These are phyloP conservation scores for Thripadectes ignobilis DNA, from an alignment of 2,797 vertebrate species.

Conservation along the genomic window DNA sequence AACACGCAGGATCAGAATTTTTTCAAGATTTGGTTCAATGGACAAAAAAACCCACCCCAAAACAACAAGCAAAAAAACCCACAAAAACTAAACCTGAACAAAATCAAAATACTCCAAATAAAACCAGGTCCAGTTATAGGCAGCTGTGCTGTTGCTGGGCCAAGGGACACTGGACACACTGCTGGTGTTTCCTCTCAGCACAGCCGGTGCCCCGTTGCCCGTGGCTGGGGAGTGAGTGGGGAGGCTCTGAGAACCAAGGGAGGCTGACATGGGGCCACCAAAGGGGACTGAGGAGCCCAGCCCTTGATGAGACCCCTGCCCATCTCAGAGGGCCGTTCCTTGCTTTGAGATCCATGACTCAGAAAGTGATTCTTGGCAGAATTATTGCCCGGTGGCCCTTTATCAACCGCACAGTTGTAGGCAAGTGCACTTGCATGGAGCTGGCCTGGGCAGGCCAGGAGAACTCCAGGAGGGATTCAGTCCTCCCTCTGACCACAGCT, in stretches of 20 bases:
- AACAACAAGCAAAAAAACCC: background rate
- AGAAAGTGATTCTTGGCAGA: background rate
- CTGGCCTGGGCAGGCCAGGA: background rate
- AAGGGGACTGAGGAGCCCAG: background rate
- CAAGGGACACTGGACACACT: background rate
- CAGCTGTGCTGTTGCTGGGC: background rate
- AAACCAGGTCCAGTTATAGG: background rate
- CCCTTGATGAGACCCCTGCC: background rate
- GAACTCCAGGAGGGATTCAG: background rate
- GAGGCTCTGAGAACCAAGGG: background rate
- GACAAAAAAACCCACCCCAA: background rate
- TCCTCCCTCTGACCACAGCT: background rate
- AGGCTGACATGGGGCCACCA: rapidly evolving
- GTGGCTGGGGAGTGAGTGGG: rapidly evolving
- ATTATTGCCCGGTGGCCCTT: background rate
- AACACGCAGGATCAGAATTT: background rate
- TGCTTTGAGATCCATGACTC: background rate
- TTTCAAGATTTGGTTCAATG: background rate
- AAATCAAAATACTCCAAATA: background rate
- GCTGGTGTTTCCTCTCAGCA: background rate
- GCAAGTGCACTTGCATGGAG: background rate
- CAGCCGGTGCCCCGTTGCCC: background rate
- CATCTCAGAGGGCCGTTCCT: background rate
- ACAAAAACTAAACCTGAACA: background rate
- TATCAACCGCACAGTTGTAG: background rate